A percentile compares a stretch with the other conserved stretches of the same genome.
Evolutionary conservation across 2,113 vertebrate species (phyloP).

Genomic region (Lycaon pictus): DNA sequence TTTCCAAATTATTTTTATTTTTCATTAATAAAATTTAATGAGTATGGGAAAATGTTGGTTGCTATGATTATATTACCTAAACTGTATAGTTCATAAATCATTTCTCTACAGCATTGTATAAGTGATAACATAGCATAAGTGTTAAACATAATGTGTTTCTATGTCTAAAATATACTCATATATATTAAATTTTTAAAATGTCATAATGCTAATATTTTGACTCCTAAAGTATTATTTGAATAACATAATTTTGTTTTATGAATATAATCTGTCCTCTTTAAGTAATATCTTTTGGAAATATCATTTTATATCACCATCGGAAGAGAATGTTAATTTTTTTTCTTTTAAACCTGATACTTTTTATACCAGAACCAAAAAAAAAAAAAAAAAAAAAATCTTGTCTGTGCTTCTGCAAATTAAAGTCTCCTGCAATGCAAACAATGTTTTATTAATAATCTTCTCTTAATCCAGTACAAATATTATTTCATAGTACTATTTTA

Average conservation of each 20-base stretch:
- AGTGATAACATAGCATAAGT: background rate
- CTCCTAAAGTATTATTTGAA: background rate
- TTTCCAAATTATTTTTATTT: background rate
- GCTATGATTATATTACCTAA: background rate
- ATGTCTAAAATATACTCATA: background rate
- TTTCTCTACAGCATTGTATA: background rate
- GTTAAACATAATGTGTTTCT: background rate
- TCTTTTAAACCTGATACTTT: background rate
- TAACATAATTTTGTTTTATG: background rate
- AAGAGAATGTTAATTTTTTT: background rate
- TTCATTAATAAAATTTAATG: background rate
- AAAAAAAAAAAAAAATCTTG: background rate
- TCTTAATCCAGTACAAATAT: background rate
- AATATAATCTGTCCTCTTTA: background rate
- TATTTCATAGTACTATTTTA: background rate
- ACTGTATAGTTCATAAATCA: background rate
- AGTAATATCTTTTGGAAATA: background rate
- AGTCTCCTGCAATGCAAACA: background rate
- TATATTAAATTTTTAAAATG: background rate
- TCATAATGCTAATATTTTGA: background rate
- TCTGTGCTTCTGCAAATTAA: background rate
- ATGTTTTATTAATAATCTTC: background rate
- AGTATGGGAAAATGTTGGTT: background rate
- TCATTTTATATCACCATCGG: background rate
- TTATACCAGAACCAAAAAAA: background rate